Base-by-base conservation (phyloP, 2,797 vertebrate genomes). In the Chiloscyllium punctatum region DNA sequence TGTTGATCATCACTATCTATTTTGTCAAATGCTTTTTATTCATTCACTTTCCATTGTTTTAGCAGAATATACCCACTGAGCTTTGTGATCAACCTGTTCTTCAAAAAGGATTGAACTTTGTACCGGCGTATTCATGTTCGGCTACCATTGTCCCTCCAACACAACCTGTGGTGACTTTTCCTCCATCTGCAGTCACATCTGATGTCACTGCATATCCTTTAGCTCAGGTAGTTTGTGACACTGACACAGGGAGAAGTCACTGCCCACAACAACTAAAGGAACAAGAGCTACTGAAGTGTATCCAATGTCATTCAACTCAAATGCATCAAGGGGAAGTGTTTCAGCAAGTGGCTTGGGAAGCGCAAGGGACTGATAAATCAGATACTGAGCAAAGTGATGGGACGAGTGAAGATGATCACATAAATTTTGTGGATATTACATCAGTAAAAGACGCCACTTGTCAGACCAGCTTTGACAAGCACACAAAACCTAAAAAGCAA, bases 231-330 rank as follows among this genome's bases (percentile, higher is more conserved):
- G 66, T 71, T 66, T 96, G 96, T 96, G 96, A 79, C 95, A 96
- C 95, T 96, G 96, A 74, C 95, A 96, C 95, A 96, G 97, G 97
- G 18, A 23, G 96, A 96, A 95, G 95, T 51, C 37, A 53, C 15
- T 53, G 95, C 94, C 91, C 96, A 53, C 96, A 96, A 23, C 96
- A 96, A 96, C 51, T 96, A 0, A 97, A 96, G 95, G 97, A 98
- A 96, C 96, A 97, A 86, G 97, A 97, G 82, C n/a, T 98, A 95
- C 96, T 97, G 95, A 96, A 94, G 33, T 97, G 96, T 96, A 96
- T 98, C 96, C 98, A 98, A 82, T 97, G 97, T 95, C 97, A 97
- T 94, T 95, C 96, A 96, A 96, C 97, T 96, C 96, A 97, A 84
- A 96, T 97, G 86, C 96, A 96, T 79, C 96, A 92, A 82, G 96